Conservation (phyloP, 2,113 vertebrate genomes). For the Siphamia tubifer region DNA sequence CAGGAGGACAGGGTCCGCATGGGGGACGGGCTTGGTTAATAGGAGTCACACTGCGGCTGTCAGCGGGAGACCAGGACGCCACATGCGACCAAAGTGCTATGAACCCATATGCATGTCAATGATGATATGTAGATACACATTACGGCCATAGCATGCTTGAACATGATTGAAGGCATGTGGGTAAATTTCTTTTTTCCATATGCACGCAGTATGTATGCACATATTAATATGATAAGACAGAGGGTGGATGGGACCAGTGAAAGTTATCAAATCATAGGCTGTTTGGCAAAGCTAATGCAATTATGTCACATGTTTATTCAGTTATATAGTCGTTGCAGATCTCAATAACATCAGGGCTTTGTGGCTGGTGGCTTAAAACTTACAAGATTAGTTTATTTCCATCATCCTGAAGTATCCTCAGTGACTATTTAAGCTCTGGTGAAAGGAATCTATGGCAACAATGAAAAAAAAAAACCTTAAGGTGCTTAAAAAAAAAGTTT, state of each 20-base stretch:
- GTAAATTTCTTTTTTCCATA: conserved; percentile 17
- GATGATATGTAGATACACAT: conserved; percentile 48
- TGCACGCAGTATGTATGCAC: not conserved
- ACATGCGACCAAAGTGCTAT: conserved; percentile 58
- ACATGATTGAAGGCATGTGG: conserved; percentile 61
- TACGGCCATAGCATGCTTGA: conserved; percentile 37
- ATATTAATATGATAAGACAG: not conserved
- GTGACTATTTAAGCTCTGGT: too few species aligned
- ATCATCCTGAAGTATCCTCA: too few species aligned
- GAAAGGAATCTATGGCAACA: too few species aligned
- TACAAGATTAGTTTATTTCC: too few species aligned
- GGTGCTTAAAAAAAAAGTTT: too few species aligned
- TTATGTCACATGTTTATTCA: too few species aligned
- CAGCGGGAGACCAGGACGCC: conserved; percentile 59
- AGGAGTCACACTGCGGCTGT: conserved; percentile 77
- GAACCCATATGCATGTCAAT: conserved; percentile 12
- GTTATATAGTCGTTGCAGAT: too few species aligned
- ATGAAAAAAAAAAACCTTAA: too few species aligned
- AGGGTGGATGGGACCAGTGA: not conserved
- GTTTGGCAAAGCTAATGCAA: not conserved
- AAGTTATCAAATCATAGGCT: not conserved
- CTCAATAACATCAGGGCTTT: too few species aligned
- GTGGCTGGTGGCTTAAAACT: too few species aligned
- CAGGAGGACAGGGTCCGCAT: conserved; percentile 56
- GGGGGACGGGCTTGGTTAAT: conserved; percentile 72